Base-by-base conservation (phyloP, 2,113 vertebrate species). In the Piaya cayana region DNA sequence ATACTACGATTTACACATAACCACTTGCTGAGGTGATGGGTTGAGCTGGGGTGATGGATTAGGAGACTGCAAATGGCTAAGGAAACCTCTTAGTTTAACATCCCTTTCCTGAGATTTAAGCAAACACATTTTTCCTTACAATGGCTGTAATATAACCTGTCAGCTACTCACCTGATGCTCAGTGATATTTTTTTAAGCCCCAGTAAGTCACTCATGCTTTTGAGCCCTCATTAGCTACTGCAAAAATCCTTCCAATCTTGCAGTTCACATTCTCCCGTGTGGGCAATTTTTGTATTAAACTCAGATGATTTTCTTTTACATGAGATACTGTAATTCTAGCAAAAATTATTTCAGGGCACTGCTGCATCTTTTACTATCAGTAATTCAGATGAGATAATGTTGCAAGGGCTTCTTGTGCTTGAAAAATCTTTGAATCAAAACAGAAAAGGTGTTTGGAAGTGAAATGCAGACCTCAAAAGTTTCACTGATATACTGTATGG, bases 121-220 rank as follows among this genome's bases (percentile, higher is more conserved):
- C 45, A 90, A 96, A 91, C 64, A 74, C 43, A 34, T 68, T 92
- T 90, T 84, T 30, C 60, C 19, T 95, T 91, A 60, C 86, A 88
- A 36, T 2, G 52, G 56, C 29, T 93, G 37, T 75, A 83, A 95
- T 75, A 84, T 25, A 89, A 88, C 36, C 89, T 82, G 60, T 78
- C 80, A 55, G 23, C 88, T 88, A 62, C 34, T 92, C 37, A 92
- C 80, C 52, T 84, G 76, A 88, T 81, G n/a, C 39, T 81, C 72
- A 43, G 60, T 63, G 76, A 56, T 19, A 82, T 82, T 81, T 85
- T 85, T 93, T 93, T 63, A 77, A 96, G 50, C 42, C 71, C 65
- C 68, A 53, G n/a, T 30, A 94, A 90, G 62, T 76, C 79, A 72
- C 43, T 90, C 53, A 30, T 52, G 70, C 10, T 56, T 96, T 64